phyloP scores from a whole-genome alignment of 2,113 vertebrate species.

The Brachyhypopomus gauderio region DNA sequence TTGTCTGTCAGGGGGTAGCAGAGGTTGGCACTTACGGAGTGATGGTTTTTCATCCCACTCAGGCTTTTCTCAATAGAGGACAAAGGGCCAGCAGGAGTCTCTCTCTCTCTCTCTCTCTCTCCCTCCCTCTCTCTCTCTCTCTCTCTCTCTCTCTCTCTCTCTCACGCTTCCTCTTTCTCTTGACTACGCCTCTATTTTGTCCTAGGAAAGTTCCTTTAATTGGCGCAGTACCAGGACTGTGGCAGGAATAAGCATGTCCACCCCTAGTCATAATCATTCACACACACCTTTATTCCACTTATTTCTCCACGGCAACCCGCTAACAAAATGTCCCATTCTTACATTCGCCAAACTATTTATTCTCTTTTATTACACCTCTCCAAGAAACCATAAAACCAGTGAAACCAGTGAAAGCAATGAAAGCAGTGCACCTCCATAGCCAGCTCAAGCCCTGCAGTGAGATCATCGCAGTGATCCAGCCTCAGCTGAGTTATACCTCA shows the following conservation, averaged over 20 bases:
- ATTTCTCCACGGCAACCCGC: background rate
- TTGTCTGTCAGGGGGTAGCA: conserved; percentile 29
- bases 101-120: conserved; percentile 20
- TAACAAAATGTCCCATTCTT: conserved; percentile 8
- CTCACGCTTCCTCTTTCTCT: background rate
- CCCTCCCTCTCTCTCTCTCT: conserved; percentile 48
- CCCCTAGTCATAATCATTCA: background rate
- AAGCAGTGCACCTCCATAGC: background rate
- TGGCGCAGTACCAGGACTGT: background rate
- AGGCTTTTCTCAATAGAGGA: conserved; percentile 55
- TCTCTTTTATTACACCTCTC: background rate
- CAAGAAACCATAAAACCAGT: conserved; percentile 1
- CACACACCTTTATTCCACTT: background rate
- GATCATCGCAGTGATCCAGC: background rate
- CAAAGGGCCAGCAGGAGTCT: conserved; percentile 50
- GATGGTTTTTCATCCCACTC: conserved; percentile 49
- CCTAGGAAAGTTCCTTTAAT: background rate
- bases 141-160: conserved; percentile 3
- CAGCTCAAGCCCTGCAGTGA: background rate
- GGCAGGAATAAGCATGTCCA: background rate
- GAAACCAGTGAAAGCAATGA: background rate
- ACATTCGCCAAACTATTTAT: background rate
- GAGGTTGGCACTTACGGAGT: conserved; percentile 31
- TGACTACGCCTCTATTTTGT: background rate
- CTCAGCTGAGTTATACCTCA: background rate